phyloP scores from a whole-genome alignment of 2,888 invertebrate genomes.

The Rhogogaster chlorosoma region DNA sequence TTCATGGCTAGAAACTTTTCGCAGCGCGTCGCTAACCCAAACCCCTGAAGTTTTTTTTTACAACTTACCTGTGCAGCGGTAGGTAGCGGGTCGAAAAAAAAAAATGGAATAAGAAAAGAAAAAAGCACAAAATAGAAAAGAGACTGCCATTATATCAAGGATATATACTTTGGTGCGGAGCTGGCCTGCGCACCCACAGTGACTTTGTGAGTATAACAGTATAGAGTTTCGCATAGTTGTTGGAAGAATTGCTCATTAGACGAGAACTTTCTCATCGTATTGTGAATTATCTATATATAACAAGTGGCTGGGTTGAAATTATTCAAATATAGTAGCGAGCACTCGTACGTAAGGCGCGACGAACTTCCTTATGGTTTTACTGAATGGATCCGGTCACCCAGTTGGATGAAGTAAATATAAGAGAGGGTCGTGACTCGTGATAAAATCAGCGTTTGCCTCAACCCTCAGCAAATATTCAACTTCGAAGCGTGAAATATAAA shows the following conservation, averaged over 20 bases:
- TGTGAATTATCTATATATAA: not conserved
- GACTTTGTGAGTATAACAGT: not conserved
- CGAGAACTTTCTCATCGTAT: not conserved
- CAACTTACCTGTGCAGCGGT: not conserved
- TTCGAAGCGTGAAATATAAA: conserved; percentile 36
- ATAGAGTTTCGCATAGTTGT: not conserved
- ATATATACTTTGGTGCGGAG: not conserved
- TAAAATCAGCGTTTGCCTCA: conserved; percentile 44
- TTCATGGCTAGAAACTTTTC: conserved; percentile 39
- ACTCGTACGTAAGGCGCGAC: not conserved
- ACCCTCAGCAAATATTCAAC: conserved; percentile 36
- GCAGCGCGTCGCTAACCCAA: not conserved
- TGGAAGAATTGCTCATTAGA: not conserved
- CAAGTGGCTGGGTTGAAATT: not conserved
- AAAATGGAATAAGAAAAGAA: not conserved
- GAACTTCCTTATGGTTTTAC: not conserved
- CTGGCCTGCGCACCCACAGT: not conserved
- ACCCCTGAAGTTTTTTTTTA: not conserved
- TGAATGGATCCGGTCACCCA: conserved; percentile 4
- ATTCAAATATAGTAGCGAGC: not conserved
- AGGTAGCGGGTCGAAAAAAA: not conserved
- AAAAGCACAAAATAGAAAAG: conserved; percentile 6
- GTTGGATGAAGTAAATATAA: conserved; percentile 17
- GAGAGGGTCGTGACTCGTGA: conserved; percentile 9
- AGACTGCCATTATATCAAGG: not conserved